These are phyloP conservation scores for Drosophila willistoni DNA, from an alignment of 1,140 invertebrate genomes.

Conservation along the genomic window DNA sequence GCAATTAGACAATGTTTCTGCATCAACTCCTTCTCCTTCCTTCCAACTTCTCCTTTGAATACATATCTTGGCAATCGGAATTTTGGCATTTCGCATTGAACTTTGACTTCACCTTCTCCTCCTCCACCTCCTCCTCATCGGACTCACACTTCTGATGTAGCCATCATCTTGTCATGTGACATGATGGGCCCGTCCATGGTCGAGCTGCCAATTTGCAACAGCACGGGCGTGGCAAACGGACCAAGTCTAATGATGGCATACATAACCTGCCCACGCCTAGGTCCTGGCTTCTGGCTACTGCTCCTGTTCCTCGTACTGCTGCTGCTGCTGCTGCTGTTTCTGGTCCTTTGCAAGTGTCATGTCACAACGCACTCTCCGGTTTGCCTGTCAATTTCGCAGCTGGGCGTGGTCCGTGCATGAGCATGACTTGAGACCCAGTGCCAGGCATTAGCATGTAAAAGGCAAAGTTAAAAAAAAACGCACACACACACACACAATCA, in stretches of 20 bases:
- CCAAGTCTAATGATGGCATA: constrained; percentile 79
- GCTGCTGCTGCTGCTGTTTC: constrained; percentile 26
- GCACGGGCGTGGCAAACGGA: constrained; percentile 77
- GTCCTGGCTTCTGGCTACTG: constrained; percentile 13
- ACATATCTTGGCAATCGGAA: constrained; percentile 71
- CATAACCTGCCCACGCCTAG: constrained; percentile 61
- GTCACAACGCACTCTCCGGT: constrained; percentile 71
- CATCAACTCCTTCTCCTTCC: constrained; percentile 18
- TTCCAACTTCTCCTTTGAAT: not conserved
- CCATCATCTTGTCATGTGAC: constrained; percentile 65
- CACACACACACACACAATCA: constrained; percentile 11
- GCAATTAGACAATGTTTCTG: constrained; percentile 73
- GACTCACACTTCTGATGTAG: not conserved
- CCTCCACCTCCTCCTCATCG: no score
- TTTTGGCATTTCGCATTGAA: constrained; percentile 71
- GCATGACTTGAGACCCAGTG: constrained; percentile 72
- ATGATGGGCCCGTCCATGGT: constrained; percentile 66
- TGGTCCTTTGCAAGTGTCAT: constrained; percentile 72
- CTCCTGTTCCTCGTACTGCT: constrained; percentile 3
- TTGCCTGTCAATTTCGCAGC: constrained; percentile 77
- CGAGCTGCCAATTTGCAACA: constrained; percentile 76
- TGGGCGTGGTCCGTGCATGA: constrained; percentile 68
- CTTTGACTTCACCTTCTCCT: constrained; percentile 54
- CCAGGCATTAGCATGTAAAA: constrained; percentile 77
- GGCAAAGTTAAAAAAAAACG: constrained; percentile 63